A percentile compares a stretch with the other conserved stretches of the same genome.
phyloP scores from a whole-genome alignment of 64 coral and sea anemone species.

The Pocillopora damicornis region DNA sequence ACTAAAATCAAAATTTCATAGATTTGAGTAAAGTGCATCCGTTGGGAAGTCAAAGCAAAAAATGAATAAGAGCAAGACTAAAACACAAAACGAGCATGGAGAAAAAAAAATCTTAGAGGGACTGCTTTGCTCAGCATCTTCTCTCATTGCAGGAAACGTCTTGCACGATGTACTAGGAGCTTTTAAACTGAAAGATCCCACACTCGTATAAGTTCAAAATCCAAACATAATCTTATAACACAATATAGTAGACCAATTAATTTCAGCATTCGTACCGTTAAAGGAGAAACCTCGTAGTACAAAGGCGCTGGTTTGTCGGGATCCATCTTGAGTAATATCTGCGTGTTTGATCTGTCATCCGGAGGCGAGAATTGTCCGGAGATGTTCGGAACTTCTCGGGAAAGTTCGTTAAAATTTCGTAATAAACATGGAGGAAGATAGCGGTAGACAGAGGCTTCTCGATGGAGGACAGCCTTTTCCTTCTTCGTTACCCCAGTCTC shows the following conservation, averaged over 20 bases:
- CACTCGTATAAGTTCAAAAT: not conserved
- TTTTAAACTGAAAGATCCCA: too few species aligned
- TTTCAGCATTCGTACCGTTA: not conserved
- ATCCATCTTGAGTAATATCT: not conserved
- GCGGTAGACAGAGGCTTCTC: not conserved
- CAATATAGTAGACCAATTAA: not conserved
- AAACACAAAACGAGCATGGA: too few species aligned
- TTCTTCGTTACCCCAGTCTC: not conserved
- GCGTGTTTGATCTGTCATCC: not conserved
- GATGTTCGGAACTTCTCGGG: not conserved
- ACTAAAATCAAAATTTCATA: too few species aligned
- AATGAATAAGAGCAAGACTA: too few species aligned
- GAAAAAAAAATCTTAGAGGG: too few species aligned
- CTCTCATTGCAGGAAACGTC: too few species aligned
- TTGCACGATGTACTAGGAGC: too few species aligned
- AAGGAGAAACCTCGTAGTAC: conserved; percentile 19
- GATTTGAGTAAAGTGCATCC: too few species aligned
- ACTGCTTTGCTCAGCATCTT: too few species aligned
- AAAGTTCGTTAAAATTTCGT: not conserved
- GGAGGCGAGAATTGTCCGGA: too few species aligned
- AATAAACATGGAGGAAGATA: conserved; percentile 12
- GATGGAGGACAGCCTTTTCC: not conserved
- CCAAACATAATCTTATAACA: not conserved
- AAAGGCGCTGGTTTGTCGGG: not conserved
- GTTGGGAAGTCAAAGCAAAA: too few species aligned